phyloP scores from a whole-genome alignment of 2,113 vertebrate species.

The Tragelaphus buxtoni region DNA sequence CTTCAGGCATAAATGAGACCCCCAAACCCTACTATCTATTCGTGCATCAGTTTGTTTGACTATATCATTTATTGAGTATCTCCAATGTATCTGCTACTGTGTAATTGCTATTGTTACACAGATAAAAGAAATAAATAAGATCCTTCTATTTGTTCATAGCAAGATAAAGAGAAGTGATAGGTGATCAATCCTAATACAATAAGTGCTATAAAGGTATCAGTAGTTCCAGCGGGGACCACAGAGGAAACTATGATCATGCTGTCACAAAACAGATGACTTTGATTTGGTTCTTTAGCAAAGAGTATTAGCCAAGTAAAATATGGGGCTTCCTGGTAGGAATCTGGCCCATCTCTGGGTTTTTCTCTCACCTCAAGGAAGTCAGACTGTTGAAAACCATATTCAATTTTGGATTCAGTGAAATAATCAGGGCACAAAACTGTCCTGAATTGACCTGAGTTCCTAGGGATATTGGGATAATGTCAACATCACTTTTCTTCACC shows the following conservation, averaged over 20 bases:
- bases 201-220: not conserved
- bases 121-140: not conserved
- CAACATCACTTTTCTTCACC: not conserved
- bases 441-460: not conserved
- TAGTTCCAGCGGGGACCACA: not conserved
- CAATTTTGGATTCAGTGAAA: constrained; percentile 38
- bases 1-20: not conserved
- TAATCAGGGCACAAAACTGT: not conserved
- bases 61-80: not conserved
- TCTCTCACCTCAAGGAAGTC: not conserved
- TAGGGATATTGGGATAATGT: not conserved
- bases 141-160: not conserved
- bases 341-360: constrained; percentile 7
- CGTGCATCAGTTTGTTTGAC: not conserved
- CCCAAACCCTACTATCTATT: not conserved
- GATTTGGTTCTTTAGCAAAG: not conserved
- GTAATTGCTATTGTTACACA: not conserved
- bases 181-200: not conserved
- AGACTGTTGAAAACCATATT: constrained; percentile 18
- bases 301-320: not conserved
- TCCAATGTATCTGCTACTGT: not conserved
- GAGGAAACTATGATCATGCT: not conserved
- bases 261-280: not conserved
- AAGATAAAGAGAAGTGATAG: not conserved
- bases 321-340: constrained; percentile 8